Percentiles rank a stretch among this genome's conserved stretches.
Evolutionary conservation across 2,888 invertebrate species (phyloP).

Genomic region (Helleia helle): DNA sequence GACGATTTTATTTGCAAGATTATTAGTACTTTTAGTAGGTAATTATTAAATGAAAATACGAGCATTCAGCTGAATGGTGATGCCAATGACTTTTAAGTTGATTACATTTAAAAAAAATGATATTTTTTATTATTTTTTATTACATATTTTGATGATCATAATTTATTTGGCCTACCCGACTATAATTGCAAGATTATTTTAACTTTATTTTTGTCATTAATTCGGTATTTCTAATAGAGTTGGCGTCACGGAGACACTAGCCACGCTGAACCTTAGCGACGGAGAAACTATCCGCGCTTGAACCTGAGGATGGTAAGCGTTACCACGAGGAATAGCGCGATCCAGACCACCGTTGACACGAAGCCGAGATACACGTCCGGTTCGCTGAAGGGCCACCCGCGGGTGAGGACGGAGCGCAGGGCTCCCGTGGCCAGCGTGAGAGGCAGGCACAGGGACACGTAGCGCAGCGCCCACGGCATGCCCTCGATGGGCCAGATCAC

Average conservation of each 20-base stretch:
- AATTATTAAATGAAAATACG: too few relatives aligned
- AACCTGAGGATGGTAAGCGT: conserved; percentile 86
- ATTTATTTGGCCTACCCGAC: too few relatives aligned
- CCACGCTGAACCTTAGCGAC: conserved; percentile 70
- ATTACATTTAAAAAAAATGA: too few relatives aligned
- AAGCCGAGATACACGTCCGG: conserved; percentile 91
- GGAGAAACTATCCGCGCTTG: conserved; percentile 73
- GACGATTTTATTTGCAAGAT: too few relatives aligned
- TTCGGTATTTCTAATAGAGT: not conserved
- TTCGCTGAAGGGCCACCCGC: conserved; percentile 89
- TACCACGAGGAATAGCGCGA: conserved; percentile 84
- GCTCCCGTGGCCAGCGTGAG: conserved; percentile 95
- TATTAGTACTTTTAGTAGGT: too few relatives aligned
- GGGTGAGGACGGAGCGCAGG: conserved; percentile 87
- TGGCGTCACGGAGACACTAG: not conserved
- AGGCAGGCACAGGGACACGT: conserved; percentile 88
- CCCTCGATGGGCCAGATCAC: conserved; percentile 98
- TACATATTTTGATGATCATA: too few relatives aligned
- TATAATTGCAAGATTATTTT: too few relatives aligned
- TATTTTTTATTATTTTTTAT: too few relatives aligned
- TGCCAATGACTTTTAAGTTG: too few relatives aligned
- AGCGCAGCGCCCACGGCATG: conserved; percentile 89
- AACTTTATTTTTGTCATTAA: too few relatives aligned
- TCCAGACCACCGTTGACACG: conserved; percentile 89
- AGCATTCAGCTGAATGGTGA: too few relatives aligned